phyloP scores from a whole-genome alignment of 2,888 invertebrate species.

The Tribolium freemani region DNA sequence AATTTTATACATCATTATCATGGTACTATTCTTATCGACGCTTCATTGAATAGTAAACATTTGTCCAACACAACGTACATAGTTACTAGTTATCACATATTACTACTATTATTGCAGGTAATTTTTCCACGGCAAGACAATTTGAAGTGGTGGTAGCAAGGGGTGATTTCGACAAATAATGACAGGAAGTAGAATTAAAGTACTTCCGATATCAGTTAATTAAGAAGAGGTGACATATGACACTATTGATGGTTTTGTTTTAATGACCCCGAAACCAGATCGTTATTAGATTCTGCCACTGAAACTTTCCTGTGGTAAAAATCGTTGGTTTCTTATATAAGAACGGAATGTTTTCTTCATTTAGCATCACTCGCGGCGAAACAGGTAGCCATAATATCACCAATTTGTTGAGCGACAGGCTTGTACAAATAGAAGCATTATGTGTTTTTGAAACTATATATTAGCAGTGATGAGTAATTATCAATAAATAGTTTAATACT shows the following conservation, averaged over 20 bases:
- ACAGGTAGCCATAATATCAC: background rate
- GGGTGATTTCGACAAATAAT: background rate
- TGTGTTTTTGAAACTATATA: background rate
- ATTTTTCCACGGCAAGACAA: too few relatives aligned
- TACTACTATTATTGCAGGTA: too few relatives aligned
- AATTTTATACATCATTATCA: constrained; percentile 27
- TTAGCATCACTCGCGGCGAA: background rate
- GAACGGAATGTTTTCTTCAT: background rate
- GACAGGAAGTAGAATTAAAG: background rate
- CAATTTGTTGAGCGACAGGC: background rate
- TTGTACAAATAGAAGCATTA: background rate
- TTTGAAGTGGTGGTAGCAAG: background rate
- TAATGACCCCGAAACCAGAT: background rate
- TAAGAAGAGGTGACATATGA: background rate
- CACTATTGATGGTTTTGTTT: background rate
- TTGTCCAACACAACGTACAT: background rate
- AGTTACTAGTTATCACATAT: background rate
- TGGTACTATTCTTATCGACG: background rate
- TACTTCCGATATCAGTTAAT: background rate
- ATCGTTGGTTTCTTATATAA: background rate
- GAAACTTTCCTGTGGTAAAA: background rate
- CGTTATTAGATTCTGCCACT: background rate
- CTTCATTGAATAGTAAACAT: background rate
- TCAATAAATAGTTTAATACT: constrained; percentile 28
- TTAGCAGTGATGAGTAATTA: constrained; percentile 26